Evolutionary conservation across 2,888 invertebrate genomes (phyloP).

Genomic region (Corythucha ciliata): DNA sequence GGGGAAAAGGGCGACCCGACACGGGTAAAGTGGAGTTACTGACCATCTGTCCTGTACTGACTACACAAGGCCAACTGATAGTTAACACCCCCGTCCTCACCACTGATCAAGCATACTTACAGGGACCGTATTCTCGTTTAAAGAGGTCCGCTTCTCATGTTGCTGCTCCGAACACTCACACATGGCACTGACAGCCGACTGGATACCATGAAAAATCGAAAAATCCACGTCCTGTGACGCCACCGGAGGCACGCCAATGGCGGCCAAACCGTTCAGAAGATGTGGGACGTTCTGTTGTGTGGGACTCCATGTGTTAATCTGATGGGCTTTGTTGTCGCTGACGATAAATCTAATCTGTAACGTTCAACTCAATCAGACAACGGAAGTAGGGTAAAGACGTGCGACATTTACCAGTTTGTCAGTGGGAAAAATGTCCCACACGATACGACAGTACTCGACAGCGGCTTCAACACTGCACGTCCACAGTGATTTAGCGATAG

Average conservation of each 20-base stretch:
- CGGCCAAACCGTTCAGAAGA: conserved; percentile 73
- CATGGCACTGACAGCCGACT: conserved; percentile 75
- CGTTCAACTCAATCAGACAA: conserved; percentile 23
- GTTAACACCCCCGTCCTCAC: too few relatives aligned
- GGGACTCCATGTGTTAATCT: conserved; percentile 74
- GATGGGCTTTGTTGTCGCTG: conserved; percentile 75
- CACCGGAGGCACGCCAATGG: conserved; percentile 60
- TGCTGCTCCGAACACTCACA: conserved; percentile 74
- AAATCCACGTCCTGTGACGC: conserved; percentile 38
- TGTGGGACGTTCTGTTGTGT: conserved; percentile 77
- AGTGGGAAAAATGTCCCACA: conserved; percentile 92
- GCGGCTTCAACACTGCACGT: conserved; percentile 92
- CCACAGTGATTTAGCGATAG: conserved; percentile 90
- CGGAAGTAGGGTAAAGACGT: background rate
- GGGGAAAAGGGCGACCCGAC: too few relatives aligned
- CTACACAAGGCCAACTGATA: too few relatives aligned
- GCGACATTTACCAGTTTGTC: conserved; percentile 61
- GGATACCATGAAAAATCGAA: conserved; percentile 70
- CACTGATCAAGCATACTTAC: conserved; percentile 34
- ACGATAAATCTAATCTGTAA: conserved; percentile 73
- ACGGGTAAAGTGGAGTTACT: too few relatives aligned
- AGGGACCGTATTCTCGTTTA: conserved; percentile 44
- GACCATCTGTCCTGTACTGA: too few relatives aligned
- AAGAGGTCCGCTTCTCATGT: conserved; percentile 47
- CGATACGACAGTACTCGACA: conserved; percentile 91